These are phyloP conservation scores for Hyles lineata DNA, from an alignment of 2,888 invertebrate species.

Conservation along the genomic window DNA sequence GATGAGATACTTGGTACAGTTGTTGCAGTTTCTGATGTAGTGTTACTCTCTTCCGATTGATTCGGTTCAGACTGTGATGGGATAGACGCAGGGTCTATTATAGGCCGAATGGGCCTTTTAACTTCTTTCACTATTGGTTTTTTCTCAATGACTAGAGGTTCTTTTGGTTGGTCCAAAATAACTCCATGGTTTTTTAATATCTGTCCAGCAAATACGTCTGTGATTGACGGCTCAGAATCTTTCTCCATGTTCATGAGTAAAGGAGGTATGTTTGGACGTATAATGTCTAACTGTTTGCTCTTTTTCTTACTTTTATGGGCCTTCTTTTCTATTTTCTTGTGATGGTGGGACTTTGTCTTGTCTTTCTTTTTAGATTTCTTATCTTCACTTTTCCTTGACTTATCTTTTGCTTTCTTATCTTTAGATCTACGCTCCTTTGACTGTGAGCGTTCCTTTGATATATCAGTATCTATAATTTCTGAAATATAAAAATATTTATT, in stretches of 20 bases:
- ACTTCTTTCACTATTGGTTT: constrained; percentile 58
- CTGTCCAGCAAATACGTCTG: constrained; percentile 87
- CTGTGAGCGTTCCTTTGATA: constrained; percentile 60
- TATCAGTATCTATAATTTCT: constrained; percentile 62
- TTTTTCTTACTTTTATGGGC: constrained; percentile 76
- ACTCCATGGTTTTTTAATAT: constrained; percentile 82
- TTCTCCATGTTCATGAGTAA: constrained; percentile 79
- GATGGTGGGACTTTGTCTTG: constrained; percentile 64
- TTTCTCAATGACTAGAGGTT: constrained; percentile 57
- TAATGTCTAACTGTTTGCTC: constrained; percentile 71
- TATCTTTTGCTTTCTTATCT: constrained; percentile 75
- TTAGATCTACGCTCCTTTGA: constrained; percentile 68
- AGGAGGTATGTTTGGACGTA: constrained; percentile 78
- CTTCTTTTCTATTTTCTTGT: constrained; percentile 74
- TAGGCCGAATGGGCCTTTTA: constrained; percentile 71
- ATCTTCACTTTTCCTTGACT: constrained; percentile 66
- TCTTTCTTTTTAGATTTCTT: constrained; percentile 77
- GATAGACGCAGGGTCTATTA: constrained; percentile 77
- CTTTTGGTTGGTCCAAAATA: constrained; percentile 59
- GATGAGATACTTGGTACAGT: constrained; percentile 38
- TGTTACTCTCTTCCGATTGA: constrained; percentile 33
- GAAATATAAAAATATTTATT: constrained; percentile 37
- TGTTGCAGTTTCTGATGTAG: constrained; percentile 60
- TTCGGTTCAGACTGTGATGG: constrained; percentile 51
- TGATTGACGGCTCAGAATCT: constrained; percentile 83